Base-by-base conservation (phyloP, 2,888 invertebrate species). In the Clostera curtula region DNA sequence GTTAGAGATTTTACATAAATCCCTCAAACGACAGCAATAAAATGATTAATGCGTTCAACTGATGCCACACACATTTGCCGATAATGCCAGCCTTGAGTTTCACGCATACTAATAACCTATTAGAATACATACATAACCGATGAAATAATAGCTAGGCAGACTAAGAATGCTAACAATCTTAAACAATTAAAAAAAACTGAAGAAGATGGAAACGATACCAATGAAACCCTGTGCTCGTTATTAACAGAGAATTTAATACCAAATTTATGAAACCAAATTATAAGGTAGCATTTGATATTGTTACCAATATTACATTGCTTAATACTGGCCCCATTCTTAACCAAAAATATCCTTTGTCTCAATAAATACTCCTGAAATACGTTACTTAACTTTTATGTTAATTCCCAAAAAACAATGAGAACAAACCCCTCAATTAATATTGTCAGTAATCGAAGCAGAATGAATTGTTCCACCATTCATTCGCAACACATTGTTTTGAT, bases 361-460 rank as follows among this genome's bases (percentile, higher is more conserved):
- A 38, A 42, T 16, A 31, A 26, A 31, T 31, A 31, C 24, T 28
- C 34, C 25, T 11, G 30, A 36, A 42, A 37, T 29, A 34, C 39
- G 39, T 46, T 40, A 46, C 34, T 40, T 40, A 40, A 44, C 8
- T 13, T 47, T 49, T 43, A 59, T 59, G 56, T 36, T 54, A 58
- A 61, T 46, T 39, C 40, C 13, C 19, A 37, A 44, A 48, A 52
- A 59, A 60, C 60, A 63, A 65, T 62, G 46, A 46, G 11, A 37
- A 43, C 56, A 49, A 55, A 49, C 55, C 56, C 46, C 35, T 68
- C 69, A 68, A 76, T 66, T 46, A 40, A 35, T 45, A 47, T 56
- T 44, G 53, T 40, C 42, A 54, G 41, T 46, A 60, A 67, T 57
- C 62, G 64, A 60, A 55, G 69, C 69, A 75, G 57, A 67, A 70